These are phyloP conservation scores for Samia ricini DNA, from an alignment of 1,140 invertebrate species.

Conservation along the genomic window DNA sequence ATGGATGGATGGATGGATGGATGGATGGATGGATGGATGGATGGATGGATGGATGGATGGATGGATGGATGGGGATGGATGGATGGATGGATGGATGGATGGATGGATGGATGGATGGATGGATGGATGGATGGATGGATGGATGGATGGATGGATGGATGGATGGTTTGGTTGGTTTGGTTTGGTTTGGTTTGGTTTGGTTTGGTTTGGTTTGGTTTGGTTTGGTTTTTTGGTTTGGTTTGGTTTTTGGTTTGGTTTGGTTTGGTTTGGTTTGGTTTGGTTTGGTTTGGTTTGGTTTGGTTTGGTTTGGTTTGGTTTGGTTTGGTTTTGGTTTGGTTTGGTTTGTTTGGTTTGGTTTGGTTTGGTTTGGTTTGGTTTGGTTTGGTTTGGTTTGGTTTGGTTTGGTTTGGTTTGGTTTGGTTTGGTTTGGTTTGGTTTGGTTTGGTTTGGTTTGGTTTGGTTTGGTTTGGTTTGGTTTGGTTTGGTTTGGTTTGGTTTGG, in stretches of 20 bases:
- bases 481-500: conserved; percentile 33
- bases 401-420: conserved; percentile 32
- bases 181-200: conserved; percentile 8
- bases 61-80: too few relatives aligned
- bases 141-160: too few relatives aligned
- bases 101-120: too few relatives aligned
- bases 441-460: conserved; percentile 33
- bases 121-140: too few relatives aligned
- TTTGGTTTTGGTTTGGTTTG: too few relatives aligned
- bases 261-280: conserved; percentile 42
- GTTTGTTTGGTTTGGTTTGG: conserved; percentile 6
- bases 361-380: conserved; percentile 31
- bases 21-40: too few relatives aligned
- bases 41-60: too few relatives aligned
- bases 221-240: too few relatives aligned
- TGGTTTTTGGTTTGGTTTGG: too few relatives aligned
- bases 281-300: conserved; percentile 40
- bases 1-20: too few relatives aligned
- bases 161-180: too few relatives aligned
- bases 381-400: conserved; percentile 35
- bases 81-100: too few relatives aligned
- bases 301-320: conserved; percentile 25
- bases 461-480: conserved; percentile 38
- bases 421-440: conserved; percentile 36
- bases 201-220: conserved; percentile 11